Evolutionary conservation across 2,888 invertebrate species (phyloP).

Genomic region (Ferrisia virgata): DNA sequence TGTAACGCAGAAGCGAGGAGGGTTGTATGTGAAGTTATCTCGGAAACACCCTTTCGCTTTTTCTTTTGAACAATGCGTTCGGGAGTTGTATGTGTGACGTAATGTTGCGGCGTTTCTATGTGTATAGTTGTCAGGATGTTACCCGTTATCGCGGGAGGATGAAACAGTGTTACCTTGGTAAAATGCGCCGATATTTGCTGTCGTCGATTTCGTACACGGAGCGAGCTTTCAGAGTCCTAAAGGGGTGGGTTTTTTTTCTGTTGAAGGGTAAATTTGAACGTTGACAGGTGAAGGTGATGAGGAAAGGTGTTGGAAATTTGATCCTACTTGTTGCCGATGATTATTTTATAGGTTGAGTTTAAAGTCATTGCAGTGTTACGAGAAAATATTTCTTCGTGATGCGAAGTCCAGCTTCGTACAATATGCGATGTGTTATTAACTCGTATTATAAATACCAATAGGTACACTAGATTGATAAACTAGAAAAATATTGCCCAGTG

Average conservation of each 20-base stretch:
- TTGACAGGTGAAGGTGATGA: slow-evolving; percentile 5
- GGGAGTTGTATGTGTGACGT: background rate
- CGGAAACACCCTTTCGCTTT: slow-evolving; percentile 40
- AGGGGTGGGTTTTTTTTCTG: background rate
- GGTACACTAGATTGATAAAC: no score
- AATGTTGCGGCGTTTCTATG: slow-evolving; percentile 2
- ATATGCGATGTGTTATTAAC: no score
- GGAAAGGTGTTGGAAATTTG: background rate
- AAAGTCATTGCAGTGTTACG: no score
- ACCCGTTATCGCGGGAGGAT: background rate
- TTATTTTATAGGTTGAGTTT: no score
- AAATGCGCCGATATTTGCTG: background rate
- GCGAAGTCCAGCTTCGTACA: no score
- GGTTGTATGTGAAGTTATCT: slow-evolving; percentile 39
- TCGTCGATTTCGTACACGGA: background rate
- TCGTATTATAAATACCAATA: no score
- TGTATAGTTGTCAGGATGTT: background rate
- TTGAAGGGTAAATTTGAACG: background rate
- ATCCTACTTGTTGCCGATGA: background rate
- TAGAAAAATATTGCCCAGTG: no score
- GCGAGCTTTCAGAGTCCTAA: background rate
- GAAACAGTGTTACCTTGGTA: slow-evolving; percentile 5
- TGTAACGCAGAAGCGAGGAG: background rate
- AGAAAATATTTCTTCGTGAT: no score
- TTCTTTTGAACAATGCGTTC: slow-evolving; percentile 19